Evolutionary conservation across 2,888 invertebrate species (phyloP).

Genomic region (Drosophila seclusa): DNA sequence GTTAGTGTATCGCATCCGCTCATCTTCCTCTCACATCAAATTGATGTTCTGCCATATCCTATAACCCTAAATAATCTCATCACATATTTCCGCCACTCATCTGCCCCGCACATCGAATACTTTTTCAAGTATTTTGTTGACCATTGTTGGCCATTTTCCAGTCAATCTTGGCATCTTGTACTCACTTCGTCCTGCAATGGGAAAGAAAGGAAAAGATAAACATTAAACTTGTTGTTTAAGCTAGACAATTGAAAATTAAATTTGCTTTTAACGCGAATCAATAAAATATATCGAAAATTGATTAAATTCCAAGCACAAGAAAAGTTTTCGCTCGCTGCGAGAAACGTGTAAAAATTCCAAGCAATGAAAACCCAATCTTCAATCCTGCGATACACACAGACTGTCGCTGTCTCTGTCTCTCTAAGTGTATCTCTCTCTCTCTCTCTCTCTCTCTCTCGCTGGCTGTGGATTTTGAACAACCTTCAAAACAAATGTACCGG

Average conservation of each 20-base stretch:
- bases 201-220: conserved; percentile 53
- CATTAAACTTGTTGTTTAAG: conserved; percentile 19
- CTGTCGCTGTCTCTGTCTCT: not conserved
- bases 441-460: not conserved
- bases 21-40: not conserved
- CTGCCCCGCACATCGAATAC: not conserved
- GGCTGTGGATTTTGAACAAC: conserved; percentile 45
- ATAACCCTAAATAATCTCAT: not conserved
- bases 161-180: conserved; percentile 47
- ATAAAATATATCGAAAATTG: conserved; percentile 82
- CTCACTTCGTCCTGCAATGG: conserved; percentile 85
- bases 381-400: not conserved
- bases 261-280: conserved; percentile 80
- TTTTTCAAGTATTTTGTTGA: not conserved
- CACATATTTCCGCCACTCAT: not conserved
- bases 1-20: rapidly evolving
- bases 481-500: conserved; percentile 83
- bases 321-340: conserved; percentile 40
- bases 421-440: not conserved
- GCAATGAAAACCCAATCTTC: conserved; percentile 2
- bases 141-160: not conserved
- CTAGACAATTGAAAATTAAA: conserved; percentile 67
- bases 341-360: conserved; percentile 71
- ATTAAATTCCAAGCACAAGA: conserved; percentile 74
- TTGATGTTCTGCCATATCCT: not conserved